phyloP scores from a whole-genome alignment of 1,140 invertebrate species.

The Drosophila kepulauana region DNA sequence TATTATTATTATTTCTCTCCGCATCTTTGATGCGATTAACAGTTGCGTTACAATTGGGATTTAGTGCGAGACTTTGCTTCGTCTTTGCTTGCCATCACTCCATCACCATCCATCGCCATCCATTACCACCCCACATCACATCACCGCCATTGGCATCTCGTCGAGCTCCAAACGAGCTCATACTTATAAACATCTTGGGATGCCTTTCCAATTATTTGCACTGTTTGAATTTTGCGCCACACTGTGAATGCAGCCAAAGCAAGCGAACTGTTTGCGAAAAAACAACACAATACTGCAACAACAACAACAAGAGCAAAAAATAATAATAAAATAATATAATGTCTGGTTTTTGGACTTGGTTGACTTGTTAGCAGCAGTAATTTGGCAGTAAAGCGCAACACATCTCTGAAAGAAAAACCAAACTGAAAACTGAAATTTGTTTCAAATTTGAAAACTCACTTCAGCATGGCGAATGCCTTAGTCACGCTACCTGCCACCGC shows the following conservation, averaged over 20 bases:
- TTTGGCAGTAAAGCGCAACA: conserved; percentile 48
- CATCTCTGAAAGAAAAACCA: conserved; percentile 50
- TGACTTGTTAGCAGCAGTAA: conserved; percentile 60
- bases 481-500: conserved; percentile 75
- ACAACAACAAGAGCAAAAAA: not conserved
- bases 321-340: conserved; percentile 44
- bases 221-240: conserved; percentile 75
- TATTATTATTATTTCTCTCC: conserved; percentile 30
- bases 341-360: conserved; percentile 49
- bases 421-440: conserved; percentile 67
- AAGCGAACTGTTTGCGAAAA: conserved; percentile 21
- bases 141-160: conserved; percentile 13
- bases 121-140: not conserved
- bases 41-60: conserved; percentile 81
- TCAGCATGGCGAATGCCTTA: conserved; percentile 78
- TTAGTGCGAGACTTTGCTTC: conserved; percentile 69
- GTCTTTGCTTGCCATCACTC: not conserved
- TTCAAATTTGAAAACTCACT: conserved; percentile 77
- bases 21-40: conserved; percentile 60
- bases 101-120: conserved; percentile 18
- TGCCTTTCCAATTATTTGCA: conserved; percentile 74
- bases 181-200: conserved; percentile 48
- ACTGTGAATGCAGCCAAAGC: conserved; percentile 21
- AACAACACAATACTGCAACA: not conserved
- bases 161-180: conserved; percentile 1